Base-by-base conservation (phyloP, 37 sponge, comb jelly and placozoan genomes). In the Aphrocallistes beatrix region DNA sequence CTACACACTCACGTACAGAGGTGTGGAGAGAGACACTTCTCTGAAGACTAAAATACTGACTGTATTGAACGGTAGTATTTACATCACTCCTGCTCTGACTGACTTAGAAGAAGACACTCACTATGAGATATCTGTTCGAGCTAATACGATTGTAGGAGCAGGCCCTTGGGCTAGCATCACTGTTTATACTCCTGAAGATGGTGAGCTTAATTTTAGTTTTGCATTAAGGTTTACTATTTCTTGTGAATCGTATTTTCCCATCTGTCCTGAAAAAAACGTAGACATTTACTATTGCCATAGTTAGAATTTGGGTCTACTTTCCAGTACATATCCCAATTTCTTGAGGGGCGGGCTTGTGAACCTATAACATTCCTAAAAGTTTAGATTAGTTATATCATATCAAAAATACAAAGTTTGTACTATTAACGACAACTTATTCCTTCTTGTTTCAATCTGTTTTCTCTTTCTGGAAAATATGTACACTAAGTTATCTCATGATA, bases 51-150 rank as follows among this genome's bases (percentile, higher is more conserved):
- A 60, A 60, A 13, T 60, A 19, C 75, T 60, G 75, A 60, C 75
- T 19, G 75, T 60, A 19, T 30, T 60, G 75, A 60, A 60, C 34
- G 75, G 75, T 25, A 60, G 75, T 60, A 60, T 60, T 13, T 60
- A 60, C 75, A 60, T 60, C 34, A 60, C 75, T 60, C 75, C 75
- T 60, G 75, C 75, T 60, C 75, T 60, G 75, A 60, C 75, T 60
- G 75, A 60, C n/a, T 60, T 60, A 13, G 28, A 60, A 13, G 75
- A 60, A 60, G 75, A 60, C 75, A 60, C 75, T 60, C 75, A 13
- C 34, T 60, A 60, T 28, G 25, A 25, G 75, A 60, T 60, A 60
- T 60, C 75, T 60, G 75, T 60, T 60, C 75, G 75, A 60, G 75
- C 75, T 60, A 60, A 60, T 30, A 60, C 75, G 34, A 60, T 19